Percentiles rank a stretch among this genome's conserved stretches.
Evolutionary conservation across 2,113 vertebrate genomes (phyloP).

Genomic region (Orcinus orca): DNA sequence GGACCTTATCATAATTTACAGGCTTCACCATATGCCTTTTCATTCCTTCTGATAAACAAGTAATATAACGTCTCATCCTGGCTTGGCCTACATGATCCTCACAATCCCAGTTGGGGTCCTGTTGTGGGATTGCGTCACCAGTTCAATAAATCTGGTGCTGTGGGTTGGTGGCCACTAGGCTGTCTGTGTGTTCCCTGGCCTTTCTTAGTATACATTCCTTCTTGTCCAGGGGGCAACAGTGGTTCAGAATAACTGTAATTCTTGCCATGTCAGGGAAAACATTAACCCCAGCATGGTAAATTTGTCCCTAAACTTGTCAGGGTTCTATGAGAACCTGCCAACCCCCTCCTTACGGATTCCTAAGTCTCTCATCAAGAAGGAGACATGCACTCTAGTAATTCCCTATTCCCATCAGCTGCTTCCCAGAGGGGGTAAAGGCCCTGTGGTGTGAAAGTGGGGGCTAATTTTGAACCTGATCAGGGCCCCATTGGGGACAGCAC

Average conservation of each 20-base stretch:
- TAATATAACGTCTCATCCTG: neutral
- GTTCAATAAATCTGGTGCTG: no score
- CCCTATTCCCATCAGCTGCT: neutral
- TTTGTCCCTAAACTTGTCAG: neutral
- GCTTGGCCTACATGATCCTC: neutral
- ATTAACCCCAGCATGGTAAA: neutral
- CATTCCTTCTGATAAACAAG: neutral
- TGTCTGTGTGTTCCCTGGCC: neutral
- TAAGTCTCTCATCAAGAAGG: neutral
- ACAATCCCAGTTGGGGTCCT: neutral
- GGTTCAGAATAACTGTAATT: neutral
- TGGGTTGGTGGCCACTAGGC: neutral
- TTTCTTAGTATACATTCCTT: neutral
- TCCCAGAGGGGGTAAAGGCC: neutral
- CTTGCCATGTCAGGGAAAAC: neutral
- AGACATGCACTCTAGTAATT: neutral
- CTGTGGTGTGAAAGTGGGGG: neutral
- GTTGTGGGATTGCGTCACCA: fast-evolving
- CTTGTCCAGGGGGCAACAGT: neutral
- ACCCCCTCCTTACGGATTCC: neutral
- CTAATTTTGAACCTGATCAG: neutral
- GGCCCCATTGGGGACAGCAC: neutral
- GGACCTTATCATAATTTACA: neutral
- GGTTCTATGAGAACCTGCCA: neutral
- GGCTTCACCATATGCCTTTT: neutral